Conservation (phyloP, 2,888 invertebrate genomes). For the Mimumesa dahlbomi region DNA sequence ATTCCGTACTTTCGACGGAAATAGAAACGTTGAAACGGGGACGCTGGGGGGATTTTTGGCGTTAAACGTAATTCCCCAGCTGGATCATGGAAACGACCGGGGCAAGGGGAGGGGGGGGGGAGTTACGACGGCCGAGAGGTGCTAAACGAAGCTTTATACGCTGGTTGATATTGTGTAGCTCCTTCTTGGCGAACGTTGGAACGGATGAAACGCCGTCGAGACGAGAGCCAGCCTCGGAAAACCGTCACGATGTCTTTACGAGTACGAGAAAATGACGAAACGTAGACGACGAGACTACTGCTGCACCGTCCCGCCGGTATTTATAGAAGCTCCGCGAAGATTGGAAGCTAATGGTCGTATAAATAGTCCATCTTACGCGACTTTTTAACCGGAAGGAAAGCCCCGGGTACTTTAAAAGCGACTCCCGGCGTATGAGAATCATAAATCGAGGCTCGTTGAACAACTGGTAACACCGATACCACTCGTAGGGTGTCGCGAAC, state of each 20-base stretch:
- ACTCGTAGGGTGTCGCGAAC: slow-evolving; percentile 25
- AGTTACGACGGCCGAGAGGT: no score
- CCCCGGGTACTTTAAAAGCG: slow-evolving; percentile 51
- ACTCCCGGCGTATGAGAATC: slow-evolving; percentile 40
- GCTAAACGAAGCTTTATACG: no score
- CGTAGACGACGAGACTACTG: slow-evolving; percentile 42
- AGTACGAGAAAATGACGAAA: slow-evolving; percentile 37
- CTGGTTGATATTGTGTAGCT: no score
- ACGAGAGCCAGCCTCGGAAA: slow-evolving; percentile 56
- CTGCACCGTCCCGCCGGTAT: slow-evolving; percentile 51
- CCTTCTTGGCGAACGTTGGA: slow-evolving; percentile 2
- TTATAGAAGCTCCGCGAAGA: slow-evolving; percentile 58
- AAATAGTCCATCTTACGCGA: slow-evolving; percentile 58
- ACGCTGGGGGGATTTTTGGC: no score
- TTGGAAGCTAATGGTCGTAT: slow-evolving; percentile 62
- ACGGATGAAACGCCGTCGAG: slow-evolving; percentile 46
- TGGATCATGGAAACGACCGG: no score
- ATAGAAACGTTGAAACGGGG: no score
- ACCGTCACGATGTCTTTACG: slow-evolving; percentile 46
- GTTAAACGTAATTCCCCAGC: no score
- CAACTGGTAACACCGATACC: slow-evolving; percentile 9
- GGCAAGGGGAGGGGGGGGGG: no score
- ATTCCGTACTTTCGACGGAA: no score
- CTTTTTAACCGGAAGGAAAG: slow-evolving; percentile 63
- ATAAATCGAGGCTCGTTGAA: slow-evolving; percentile 50